phyloP scores from a whole-genome alignment of 2,888 invertebrate species.

The Caenorhabditis sp. region DNA sequence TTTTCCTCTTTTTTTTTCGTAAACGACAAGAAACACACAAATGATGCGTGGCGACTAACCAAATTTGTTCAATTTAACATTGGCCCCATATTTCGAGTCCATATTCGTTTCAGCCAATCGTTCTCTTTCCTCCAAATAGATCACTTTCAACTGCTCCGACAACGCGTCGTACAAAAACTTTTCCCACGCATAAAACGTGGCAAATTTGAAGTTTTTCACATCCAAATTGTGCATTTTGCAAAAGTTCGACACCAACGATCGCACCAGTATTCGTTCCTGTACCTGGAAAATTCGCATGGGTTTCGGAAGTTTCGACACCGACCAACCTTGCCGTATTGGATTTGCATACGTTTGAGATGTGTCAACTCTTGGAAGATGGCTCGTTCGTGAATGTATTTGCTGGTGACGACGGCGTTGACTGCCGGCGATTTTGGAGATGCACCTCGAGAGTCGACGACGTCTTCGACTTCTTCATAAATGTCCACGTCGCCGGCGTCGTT shows the following conservation, averaged over 20 bases:
- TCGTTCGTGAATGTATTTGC: conserved; percentile 62
- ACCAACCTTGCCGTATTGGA: conserved; percentile 79
- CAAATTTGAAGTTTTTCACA: conserved; percentile 61
- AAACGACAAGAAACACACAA: too few relatives aligned
- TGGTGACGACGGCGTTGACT: conserved; percentile 6
- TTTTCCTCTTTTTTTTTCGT: background rate
- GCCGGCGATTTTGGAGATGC: conserved; percentile 5
- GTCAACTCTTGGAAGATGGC: conserved; percentile 82
- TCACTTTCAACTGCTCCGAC: conserved; percentile 67
- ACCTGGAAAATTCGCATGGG: conserved; percentile 42
- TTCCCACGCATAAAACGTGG: conserved; percentile 68
- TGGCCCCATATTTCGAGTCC: conserved; percentile 25
- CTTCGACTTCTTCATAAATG: conserved; percentile 39
- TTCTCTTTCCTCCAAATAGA: conserved; percentile 67
- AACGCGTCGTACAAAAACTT: conserved; percentile 67
- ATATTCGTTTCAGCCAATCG: conserved; percentile 36
- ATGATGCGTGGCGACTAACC: too few relatives aligned
- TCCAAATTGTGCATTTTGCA: conserved; percentile 67
- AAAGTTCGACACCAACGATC: conserved; percentile 66
- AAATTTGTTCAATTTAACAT: conserved; percentile 32
- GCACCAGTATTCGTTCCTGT: conserved; percentile 67
- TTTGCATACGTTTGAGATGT: conserved; percentile 89
- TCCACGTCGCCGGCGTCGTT: conserved; percentile 41
- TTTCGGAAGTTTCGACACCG: background rate
- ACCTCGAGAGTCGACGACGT: background rate